Evolutionary conservation across 2,797 vertebrate genomes (phyloP).

Genomic region (Jordanella pulchra): DNA sequence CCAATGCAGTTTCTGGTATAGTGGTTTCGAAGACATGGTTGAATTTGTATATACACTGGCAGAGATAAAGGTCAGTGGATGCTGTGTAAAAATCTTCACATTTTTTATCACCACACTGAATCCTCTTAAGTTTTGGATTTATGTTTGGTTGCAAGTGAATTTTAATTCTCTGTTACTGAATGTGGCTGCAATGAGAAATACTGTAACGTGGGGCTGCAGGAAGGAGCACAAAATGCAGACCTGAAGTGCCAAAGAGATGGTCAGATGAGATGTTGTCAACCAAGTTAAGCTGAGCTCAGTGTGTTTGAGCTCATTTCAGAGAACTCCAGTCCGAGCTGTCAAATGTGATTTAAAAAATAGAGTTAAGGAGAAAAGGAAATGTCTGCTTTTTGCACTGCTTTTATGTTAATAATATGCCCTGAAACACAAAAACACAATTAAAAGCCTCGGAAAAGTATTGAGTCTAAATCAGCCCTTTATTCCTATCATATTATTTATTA

Average conservation of each 20-base stretch:
- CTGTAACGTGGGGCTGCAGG: conserved; percentile 5
- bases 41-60: conserved; percentile 36
- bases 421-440: neutral
- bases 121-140: neutral
- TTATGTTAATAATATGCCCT: neutral
- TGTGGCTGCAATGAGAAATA: neutral
- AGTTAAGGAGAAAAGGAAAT: conserved; percentile 3
- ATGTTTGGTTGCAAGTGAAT: neutral
- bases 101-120: neutral
- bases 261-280: conserved; percentile 55
- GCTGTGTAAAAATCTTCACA: conserved; percentile 26
- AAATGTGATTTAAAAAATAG: conserved; percentile 3
- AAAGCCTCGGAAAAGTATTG: neutral
- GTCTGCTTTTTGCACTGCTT: neutral
- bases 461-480: neutral
- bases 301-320: conserved; percentile 31
- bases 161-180: neutral
- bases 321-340: conserved; percentile 10
- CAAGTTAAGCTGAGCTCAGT: conserved; percentile 14
- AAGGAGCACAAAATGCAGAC: conserved; percentile 7
- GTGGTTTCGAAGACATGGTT: conserved; percentile 56
- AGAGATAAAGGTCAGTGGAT: conserved; percentile 48
- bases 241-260: conserved; percentile 34
- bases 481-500: neutral
- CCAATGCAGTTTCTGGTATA: conserved; percentile 48